A percentile compares a stretch with the other conserved stretches of the same genome.
These are phyloP conservation scores for Scaptomyza montana DNA, from an alignment of 1,140 invertebrate species.

Conservation along the genomic window DNA sequence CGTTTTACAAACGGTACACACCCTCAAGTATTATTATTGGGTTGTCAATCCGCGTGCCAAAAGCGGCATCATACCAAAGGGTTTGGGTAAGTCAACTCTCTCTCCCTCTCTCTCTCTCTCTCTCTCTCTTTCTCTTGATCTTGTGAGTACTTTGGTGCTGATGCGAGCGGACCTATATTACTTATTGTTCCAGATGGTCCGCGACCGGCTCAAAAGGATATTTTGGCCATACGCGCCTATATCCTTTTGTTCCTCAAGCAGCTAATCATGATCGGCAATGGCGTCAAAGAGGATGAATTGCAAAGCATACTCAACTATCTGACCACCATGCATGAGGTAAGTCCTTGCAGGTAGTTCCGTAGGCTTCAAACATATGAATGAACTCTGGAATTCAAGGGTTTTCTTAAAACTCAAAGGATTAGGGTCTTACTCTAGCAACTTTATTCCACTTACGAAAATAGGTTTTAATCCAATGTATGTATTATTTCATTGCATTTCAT, in stretches of 20 bases:
- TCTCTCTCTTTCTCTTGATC: no score
- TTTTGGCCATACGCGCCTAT: conserved; percentile 96
- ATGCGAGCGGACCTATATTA: not conserved
- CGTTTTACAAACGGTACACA: conserved; percentile 98
- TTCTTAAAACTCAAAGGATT: no score
- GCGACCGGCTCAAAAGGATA: conserved; percentile 96
- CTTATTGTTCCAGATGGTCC: conserved; percentile 90
- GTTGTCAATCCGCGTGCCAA: conserved; percentile 97
- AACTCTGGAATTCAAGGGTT: no score
- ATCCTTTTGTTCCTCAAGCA: conserved; percentile 98
- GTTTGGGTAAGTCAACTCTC: conserved; percentile 89
- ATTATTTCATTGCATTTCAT: not conserved
- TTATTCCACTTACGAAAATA: no score
- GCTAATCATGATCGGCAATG: conserved; percentile 97
- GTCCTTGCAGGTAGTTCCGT: conserved; percentile 23
- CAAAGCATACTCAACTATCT: conserved; percentile 99
- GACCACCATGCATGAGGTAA: conserved; percentile 97
- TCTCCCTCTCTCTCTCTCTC: no score
- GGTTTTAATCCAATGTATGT: no score
- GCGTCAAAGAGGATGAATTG: conserved; percentile 98
- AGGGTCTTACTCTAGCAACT: no score
- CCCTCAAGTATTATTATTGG: conserved; percentile 99
- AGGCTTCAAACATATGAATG: no score
- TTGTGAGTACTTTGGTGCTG: no score
- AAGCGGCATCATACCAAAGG: conserved; percentile 97